A percentile compares a stretch with the other conserved stretches of the same genome.
Conservation (phyloP, 2,888 invertebrate genomes). For the Aphodius granarius region DNA sequence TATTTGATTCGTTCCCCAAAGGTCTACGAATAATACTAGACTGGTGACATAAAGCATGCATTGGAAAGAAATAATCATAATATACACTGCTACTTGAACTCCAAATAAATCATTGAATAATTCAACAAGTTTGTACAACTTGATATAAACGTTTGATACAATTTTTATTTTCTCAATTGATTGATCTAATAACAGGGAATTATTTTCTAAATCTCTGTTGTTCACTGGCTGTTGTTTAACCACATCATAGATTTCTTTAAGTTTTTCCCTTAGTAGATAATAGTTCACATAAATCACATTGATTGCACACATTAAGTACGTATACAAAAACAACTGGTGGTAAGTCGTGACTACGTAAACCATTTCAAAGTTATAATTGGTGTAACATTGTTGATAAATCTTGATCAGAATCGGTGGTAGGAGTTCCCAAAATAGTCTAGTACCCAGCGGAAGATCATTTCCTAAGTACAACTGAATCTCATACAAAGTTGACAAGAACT, state of each 20-base stretch:
- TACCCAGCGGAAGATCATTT: neutral
- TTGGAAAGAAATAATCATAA: neutral
- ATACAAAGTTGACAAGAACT: neutral
- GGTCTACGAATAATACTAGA: neutral
- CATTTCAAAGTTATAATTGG: too few relatives aligned
- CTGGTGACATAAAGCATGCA: neutral
- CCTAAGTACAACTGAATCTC: neutral
- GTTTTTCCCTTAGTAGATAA: neutral
- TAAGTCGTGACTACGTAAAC: too few relatives aligned
- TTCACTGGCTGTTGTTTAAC: neutral
- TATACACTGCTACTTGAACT: neutral
- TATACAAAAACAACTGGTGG: neutral
- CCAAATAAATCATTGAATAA: neutral
- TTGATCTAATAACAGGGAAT: too few relatives aligned
- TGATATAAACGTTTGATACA: neutral
- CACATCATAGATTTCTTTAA: neutral
- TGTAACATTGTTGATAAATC: too few relatives aligned
- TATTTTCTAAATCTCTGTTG: neutral
- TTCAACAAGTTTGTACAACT: neutral
- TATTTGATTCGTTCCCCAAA: neutral
- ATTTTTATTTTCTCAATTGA: neutral
- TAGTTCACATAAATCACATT: neutral
- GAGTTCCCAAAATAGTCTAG: neutral
- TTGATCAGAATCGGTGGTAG: too few relatives aligned
- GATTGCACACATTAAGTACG: neutral